Percentiles rank a stretch among this genome's conserved stretches.
Conservation (phyloP, 1,140 invertebrate species). For the Cyrtorhinus lividipennis region DNA sequence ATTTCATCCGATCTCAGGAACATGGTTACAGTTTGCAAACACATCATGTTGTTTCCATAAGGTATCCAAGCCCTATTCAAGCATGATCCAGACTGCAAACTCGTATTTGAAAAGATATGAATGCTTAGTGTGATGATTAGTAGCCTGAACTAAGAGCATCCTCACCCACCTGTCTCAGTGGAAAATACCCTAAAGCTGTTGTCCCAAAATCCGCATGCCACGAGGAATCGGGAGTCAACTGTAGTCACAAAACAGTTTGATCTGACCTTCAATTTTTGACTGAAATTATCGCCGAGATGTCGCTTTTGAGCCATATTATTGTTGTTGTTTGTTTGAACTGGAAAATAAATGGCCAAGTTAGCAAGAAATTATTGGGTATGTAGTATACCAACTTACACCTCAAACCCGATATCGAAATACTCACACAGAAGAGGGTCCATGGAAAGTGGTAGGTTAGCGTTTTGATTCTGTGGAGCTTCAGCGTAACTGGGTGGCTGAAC, state of each 20-base stretch:
- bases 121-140: no score
- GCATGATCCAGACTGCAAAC: no score
- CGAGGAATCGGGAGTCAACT: constrained; percentile 87
- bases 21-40: no score
- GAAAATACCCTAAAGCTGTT: constrained; percentile 97
- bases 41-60: no score
- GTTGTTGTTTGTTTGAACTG: constrained; percentile 52
- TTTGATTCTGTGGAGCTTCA: constrained; percentile 52
- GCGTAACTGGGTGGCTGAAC: constrained; percentile 71
- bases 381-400: no score
- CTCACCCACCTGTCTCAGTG: constrained; percentile 73
- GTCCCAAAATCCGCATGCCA: constrained; percentile 99
- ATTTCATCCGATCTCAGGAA: no score
- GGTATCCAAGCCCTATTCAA: no score
- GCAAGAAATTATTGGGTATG: background rate
- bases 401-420: no score
- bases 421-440: constrained; percentile 91
- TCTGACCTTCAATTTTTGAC: constrained; percentile 81
- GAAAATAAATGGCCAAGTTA: constrained; percentile 15
- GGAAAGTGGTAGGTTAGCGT: constrained; percentile 74
- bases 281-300: constrained; percentile 92
- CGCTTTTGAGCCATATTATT: constrained; percentile 50
- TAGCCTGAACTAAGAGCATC: no score
- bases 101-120: no score
- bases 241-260: constrained; percentile 95